Percentiles rank a stretch among this genome's conserved stretches.
These are phyloP conservation scores for Muscicapa adusta DNA, from an alignment of 2,113 vertebrate genomes.

Conservation along the genomic window DNA sequence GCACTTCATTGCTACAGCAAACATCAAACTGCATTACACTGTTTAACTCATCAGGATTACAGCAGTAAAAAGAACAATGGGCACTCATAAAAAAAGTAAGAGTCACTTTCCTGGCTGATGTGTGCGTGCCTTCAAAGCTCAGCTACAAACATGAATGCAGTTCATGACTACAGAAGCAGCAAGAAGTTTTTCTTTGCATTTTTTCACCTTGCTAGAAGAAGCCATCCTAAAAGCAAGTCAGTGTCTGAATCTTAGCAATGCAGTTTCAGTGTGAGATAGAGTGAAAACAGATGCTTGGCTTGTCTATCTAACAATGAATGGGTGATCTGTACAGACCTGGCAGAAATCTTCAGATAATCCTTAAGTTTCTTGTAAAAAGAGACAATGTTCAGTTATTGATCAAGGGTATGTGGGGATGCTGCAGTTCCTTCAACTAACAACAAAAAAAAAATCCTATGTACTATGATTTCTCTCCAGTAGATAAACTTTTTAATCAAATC, in stretches of 20 bases:
- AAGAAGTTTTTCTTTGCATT: not conserved
- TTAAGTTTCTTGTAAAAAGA: not conserved
- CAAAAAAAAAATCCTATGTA: not conserved
- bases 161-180: not conserved
- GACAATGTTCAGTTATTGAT: not conserved
- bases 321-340: not conserved
- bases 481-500: not conserved
- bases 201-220: not conserved
- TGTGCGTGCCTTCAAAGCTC: not conserved
- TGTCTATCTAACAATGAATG: not conserved
- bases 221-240: not conserved
- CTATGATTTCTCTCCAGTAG: not conserved
- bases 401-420: not conserved
- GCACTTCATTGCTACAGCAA: not conserved
- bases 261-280: not conserved
- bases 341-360: not conserved
- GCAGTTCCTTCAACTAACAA: not conserved
- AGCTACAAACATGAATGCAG: not conserved
- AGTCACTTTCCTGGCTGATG: not conserved
- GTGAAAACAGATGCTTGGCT: not conserved
- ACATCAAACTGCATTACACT: not conserved
- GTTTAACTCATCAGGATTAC: not conserved
- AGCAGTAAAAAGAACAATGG: not conserved
- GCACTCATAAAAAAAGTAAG: not conserved
- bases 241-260: not conserved